A percentile compares a stretch with the other conserved stretches of the same genome.
Conservation (phyloP, 2,113 vertebrate species). For the Entomyzon cyanotis region DNA sequence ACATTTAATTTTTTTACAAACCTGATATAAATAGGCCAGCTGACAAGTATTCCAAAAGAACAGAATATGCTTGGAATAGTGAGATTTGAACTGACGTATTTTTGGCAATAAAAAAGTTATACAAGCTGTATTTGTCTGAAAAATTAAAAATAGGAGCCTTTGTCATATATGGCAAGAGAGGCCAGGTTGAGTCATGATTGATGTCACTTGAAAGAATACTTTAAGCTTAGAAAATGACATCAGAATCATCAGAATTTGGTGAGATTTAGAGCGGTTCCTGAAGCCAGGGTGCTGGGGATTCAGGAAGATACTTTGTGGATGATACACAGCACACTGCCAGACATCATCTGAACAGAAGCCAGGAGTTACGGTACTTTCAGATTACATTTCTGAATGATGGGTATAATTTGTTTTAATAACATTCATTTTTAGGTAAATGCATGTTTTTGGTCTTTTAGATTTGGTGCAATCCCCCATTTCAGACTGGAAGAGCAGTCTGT, state of each 20-base stretch:
- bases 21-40: constrained; percentile 33
- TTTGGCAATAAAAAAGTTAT: constrained; percentile 26
- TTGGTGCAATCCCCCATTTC: neutral
- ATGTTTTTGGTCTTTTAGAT: neutral
- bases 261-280: neutral
- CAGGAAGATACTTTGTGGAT: constrained; percentile 34
- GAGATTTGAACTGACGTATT: neutral
- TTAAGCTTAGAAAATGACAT: constrained; percentile 60
- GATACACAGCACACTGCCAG: constrained; percentile 39
- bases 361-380: constrained; percentile 27
- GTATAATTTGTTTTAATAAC: constrained; percentile 20
- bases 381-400: constrained; percentile 18
- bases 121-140: constrained; percentile 26
- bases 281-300: constrained; percentile 39
- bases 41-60: constrained; percentile 55
- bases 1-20: constrained; percentile 48
- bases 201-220: constrained; percentile 64
- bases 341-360: constrained; percentile 30
- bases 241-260: constrained; percentile 50
- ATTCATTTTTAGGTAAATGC: neutral
- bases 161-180: constrained; percentile 41
- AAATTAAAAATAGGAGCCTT: constrained; percentile 66
- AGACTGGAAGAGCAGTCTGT: neutral
- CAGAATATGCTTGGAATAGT: neutral
- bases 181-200: constrained; percentile 54